Evolutionary conservation across 2,113 vertebrate species (phyloP).

Genomic region (Mirza zaza): DNA sequence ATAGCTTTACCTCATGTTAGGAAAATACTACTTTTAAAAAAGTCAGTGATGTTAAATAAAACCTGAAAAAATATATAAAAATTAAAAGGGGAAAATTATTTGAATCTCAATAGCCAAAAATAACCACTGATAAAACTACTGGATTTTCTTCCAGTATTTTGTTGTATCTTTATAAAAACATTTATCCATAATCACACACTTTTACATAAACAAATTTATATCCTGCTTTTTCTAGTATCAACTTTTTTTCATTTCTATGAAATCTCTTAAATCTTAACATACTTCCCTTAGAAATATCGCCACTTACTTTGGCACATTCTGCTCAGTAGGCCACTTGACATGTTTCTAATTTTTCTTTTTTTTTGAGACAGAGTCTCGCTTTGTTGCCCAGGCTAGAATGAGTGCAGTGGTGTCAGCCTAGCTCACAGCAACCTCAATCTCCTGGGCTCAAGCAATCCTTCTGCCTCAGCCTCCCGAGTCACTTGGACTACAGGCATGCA

Average conservation of each 20-base stretch:
- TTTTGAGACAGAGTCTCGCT: too few species aligned
- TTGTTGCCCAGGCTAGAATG: too few species aligned
- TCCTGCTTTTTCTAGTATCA: background rate
- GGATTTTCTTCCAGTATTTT: background rate
- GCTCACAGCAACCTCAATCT: too few species aligned
- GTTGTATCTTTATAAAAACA: background rate
- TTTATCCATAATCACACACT: background rate
- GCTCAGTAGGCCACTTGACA: background rate
- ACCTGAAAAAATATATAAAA: background rate
- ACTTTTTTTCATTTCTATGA: background rate
- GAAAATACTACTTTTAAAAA: background rate
- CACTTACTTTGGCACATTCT: background rate
- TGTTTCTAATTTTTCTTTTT: background rate
- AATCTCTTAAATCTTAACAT: background rate
- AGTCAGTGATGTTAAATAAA: constrained; percentile 14
- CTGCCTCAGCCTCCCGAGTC: too few species aligned
- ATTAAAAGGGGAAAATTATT: constrained; percentile 7
- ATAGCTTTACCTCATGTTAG: background rate
- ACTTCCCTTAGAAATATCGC: background rate
- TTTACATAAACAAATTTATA: background rate
- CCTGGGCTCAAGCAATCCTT: too few species aligned
- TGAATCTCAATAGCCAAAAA: constrained; percentile 17
- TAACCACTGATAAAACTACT: background rate
- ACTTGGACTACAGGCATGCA: too few species aligned
- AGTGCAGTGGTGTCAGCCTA: too few species aligned